These are phyloP conservation scores for Ophion obscuratus DNA, from an alignment of 2,888 invertebrate species.

Conservation along the genomic window DNA sequence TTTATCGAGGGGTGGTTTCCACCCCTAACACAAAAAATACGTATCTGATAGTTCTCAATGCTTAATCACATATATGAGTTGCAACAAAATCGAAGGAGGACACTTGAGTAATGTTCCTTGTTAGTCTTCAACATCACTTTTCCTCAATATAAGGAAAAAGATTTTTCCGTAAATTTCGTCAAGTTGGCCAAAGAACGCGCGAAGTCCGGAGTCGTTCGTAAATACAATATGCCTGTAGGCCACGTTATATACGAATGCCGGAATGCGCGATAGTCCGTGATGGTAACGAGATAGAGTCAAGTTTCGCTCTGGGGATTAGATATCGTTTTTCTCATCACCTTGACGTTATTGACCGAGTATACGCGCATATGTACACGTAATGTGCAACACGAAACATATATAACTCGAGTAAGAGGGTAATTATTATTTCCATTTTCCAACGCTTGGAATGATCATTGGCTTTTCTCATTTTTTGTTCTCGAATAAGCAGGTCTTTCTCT, in stretches of 20 bases:
- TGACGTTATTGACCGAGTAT: slow-evolving; percentile 65
- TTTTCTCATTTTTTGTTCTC: not conserved
- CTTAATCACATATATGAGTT: no score
- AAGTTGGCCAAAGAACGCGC: not conserved
- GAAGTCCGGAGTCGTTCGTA: not conserved
- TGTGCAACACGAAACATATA: slow-evolving; percentile 23
- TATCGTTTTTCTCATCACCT: slow-evolving; percentile 64
- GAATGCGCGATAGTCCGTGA: slow-evolving; percentile 51
- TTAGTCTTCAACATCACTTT: no score
- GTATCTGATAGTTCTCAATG: no score
- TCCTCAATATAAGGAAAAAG: no score
- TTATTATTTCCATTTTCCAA: not conserved
- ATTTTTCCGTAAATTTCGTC: not conserved
- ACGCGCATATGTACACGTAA: slow-evolving; percentile 6
- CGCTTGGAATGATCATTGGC: not conserved
- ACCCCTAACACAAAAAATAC: no score
- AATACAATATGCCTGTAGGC: no score
- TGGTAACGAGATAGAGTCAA: slow-evolving; percentile 62
- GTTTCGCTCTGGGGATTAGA: slow-evolving; percentile 58
- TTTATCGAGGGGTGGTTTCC: no score
- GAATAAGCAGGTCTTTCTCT: not conserved
- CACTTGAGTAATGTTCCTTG: no score
- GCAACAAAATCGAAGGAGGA: no score
- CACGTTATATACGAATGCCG: slow-evolving; percentile 8
- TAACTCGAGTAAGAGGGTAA: not conserved